Evolutionary conservation across 2,888 invertebrate genomes (phyloP), one percentile per base, ranked within the genome.

Genomic region (Temnothorax ravouxi): DNA sequence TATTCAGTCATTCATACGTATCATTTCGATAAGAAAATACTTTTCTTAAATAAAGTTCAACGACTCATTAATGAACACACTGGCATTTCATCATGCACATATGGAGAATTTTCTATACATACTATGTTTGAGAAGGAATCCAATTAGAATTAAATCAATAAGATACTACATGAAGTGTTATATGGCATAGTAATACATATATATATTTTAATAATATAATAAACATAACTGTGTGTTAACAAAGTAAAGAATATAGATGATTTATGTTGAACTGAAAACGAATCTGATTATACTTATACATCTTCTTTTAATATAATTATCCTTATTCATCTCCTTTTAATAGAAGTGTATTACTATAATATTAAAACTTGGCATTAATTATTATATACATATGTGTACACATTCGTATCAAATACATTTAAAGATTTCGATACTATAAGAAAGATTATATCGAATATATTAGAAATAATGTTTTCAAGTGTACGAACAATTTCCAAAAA

Each of bases 31-130:
- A 89, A 75, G 84, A 89, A 90, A 90, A 90, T 89, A 89, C 52
- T 64, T 77, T 83, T 84, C 41, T 54, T 54, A 54, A 77, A 76
- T 25, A 56, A 72, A 86, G 81, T 85, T 90, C 74, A 79, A 85
- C 25, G 62, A 88, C 61, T 81, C 62, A 79, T 82, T 86, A 85
- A 84, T 86, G 88, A 89, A 90, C 86, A 90, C 91, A 85, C 83
- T 86, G 87, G 86, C 69, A 88, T 87, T 86, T 83, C 77, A 84
- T 59, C 59, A 44, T 75, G 77, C 67, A 83, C 25, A 34, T 64
- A 74, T 84, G 85, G 62, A 59, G 59, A 67, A 50, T 71, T n/a
- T 79, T 86, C 80, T 86, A 81, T 89, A 83, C 84, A 87, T 80
- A 83, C 62, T 54, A 72, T 44, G n/a, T 15, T 66, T 72, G 79